These are phyloP conservation scores for Phainopepla nitens DNA, from an alignment of 2,113 vertebrate species.

Conservation along the genomic window DNA sequence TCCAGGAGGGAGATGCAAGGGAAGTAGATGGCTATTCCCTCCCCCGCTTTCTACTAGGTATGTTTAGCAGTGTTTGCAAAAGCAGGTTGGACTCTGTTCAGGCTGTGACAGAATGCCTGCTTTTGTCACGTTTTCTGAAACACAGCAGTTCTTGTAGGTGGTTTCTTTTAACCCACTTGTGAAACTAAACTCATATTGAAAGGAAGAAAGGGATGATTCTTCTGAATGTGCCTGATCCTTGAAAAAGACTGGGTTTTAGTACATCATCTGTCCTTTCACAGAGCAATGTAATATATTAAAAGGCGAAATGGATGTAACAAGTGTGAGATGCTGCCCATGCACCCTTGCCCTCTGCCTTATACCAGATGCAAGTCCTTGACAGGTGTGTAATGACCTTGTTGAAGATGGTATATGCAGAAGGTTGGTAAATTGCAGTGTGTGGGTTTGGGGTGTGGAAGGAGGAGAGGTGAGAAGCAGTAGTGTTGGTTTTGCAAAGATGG, in stretches of 20 bases:
- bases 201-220: background rate
- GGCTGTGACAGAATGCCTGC: background rate
- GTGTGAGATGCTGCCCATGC: accelerated
- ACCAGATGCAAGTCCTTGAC: background rate
- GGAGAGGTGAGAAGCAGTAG: background rate
- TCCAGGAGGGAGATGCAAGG: background rate
- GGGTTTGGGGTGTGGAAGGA: background rate
- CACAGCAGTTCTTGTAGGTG: background rate
- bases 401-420: background rate
- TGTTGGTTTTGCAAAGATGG: background rate
- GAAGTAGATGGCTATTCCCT: background rate
- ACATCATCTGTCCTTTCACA: background rate
- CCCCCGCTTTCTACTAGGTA: background rate
- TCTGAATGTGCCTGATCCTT: background rate
- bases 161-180: background rate
- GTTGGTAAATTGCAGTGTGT: background rate
- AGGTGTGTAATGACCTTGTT: background rate
- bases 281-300: background rate
- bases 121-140: slow-evolving; percentile 7
- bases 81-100: background rate
- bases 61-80: background rate
- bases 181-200: background rate
- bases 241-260: background rate
- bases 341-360: background rate
- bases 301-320: background rate